Evolutionary conservation across 2,888 invertebrate genomes (phyloP).

Genomic region (Pseudococcus viburni): DNA sequence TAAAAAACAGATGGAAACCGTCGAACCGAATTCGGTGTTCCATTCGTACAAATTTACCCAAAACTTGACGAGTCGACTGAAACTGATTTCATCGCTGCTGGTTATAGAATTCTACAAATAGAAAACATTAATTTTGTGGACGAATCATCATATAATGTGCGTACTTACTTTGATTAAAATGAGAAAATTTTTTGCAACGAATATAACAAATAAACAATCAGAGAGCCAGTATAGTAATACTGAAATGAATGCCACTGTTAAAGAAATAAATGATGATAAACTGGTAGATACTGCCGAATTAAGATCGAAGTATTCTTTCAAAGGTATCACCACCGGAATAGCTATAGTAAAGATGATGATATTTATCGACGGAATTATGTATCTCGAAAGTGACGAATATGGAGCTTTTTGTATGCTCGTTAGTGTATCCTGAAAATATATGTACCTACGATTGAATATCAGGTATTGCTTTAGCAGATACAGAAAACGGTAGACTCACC

Average conservation of each 20-base stretch:
- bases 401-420: neutral
- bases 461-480: no score
- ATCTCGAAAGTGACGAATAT: neutral
- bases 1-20: neutral
- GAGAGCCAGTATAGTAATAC: neutral
- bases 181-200: neutral
- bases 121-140: neutral
- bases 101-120: neutral
- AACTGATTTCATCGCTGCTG: neutral
- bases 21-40: neutral
- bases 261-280: neutral
- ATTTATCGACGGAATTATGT: neutral
- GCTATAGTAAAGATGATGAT: neutral
- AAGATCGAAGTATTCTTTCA: neutral
- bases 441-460: no score
- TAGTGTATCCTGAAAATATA: constrained; percentile 7
- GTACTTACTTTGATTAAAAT: neutral
- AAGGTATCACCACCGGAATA: neutral
- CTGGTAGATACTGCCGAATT: neutral
- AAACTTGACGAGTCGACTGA: neutral
- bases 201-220: neutral
- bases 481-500: neutral
- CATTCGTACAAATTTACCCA: neutral
- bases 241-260: neutral
- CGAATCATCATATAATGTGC: neutral